Evolutionary conservation across 2,113 vertebrate genomes (phyloP), one percentile per base, ranked within the genome.

Genomic region (Petromus typicus): DNA sequence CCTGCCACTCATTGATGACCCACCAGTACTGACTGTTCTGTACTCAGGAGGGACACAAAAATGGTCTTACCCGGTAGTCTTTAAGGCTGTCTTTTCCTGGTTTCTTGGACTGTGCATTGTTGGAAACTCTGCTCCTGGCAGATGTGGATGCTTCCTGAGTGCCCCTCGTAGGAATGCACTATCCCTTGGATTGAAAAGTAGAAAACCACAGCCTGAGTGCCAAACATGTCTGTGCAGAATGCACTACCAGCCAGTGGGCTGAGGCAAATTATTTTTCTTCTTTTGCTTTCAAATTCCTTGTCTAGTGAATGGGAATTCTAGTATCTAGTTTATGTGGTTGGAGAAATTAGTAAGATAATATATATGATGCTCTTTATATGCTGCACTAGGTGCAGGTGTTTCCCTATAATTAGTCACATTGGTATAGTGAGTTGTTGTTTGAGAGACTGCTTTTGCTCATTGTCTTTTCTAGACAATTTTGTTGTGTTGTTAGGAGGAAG

Each of bases 131-230:
- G 27, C 54, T 92, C 48, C 40, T 86, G 14, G 88, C 69, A 81
- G 73, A 71, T 66, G 56, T 93, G 66, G 91, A 90, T 95, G 37
- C 18, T 63, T 90, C 43, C 51, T 37, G 76, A 71, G 87, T 83
- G 27, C n/a, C 83, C 93, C 84, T 81, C 43, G 61, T 96, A 67
- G 89, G 83, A 90, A 45, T 59, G 86, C 18, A 66, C 13, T 45
- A 43, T 48, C 40, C 57, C 80, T 90, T 73, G 63, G 66, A 57
- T 34, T 76, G 69, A 81, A 82, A 73, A 91, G 7, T 37, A 23
- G 78, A 9, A 40, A 90, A 56, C 3, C 5, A 1, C 10, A 9
- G 51, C 32, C 82, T 64, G 27, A 91, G 78, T 81, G 73, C 40
- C 82, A 63, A 71, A 4, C 25, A 0, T 59, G 32, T 66, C 32